phyloP scores from a whole-genome alignment of 1,140 invertebrate genomes.

The Drosophila ficusphila region DNA sequence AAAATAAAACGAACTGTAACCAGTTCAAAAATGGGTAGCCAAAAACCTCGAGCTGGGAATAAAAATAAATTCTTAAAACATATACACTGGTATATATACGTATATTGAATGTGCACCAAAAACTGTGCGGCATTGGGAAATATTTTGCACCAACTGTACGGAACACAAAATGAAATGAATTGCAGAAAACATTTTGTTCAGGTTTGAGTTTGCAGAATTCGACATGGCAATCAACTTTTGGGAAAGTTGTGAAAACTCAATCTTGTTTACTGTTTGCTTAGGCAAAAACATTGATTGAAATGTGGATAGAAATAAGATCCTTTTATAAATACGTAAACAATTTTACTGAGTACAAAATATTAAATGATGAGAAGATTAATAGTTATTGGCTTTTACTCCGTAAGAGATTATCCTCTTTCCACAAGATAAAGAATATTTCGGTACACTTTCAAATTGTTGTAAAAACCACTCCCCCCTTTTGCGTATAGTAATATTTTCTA shows the following conservation, averaged over 20 bases:
- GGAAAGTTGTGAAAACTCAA: slow-evolving; percentile 1
- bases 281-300: background rate
- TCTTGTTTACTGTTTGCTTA: background rate
- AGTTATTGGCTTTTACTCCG: too few species aligned
- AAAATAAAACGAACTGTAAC: slow-evolving; percentile 20
- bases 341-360: too few species aligned
- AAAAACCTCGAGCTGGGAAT: slow-evolving; percentile 19
- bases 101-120: slow-evolving; percentile 8
- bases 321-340: too few species aligned
- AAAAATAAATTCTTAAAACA: slow-evolving; percentile 28
- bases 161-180: background rate
- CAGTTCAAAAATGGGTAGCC: slow-evolving; percentile 19
- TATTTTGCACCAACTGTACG: slow-evolving; percentile 21
- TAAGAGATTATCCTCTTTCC: too few species aligned
- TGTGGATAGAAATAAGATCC: background rate
- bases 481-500: background rate
- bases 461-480: background rate
- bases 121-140: slow-evolving; percentile 22
- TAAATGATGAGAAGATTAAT: too few species aligned
- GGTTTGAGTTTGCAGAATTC: background rate
- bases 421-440: background rate
- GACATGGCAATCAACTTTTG: slow-evolving; percentile 6
- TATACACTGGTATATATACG: background rate
- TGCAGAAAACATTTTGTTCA: background rate
- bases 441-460: background rate